phyloP scores from a whole-genome alignment of 2,888 invertebrate genomes.

The Camponotus fellah region DNA sequence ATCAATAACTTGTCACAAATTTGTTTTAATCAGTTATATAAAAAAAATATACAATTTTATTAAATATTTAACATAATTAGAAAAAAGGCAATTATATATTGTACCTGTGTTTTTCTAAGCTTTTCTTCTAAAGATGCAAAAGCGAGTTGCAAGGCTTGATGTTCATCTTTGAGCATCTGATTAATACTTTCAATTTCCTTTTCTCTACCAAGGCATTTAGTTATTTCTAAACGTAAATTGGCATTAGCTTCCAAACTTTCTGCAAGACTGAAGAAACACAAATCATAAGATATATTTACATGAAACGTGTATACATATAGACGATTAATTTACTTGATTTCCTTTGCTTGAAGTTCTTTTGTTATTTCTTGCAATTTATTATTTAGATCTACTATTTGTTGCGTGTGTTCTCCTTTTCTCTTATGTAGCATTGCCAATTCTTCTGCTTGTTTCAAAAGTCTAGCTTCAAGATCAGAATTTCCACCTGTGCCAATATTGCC shows the following conservation, averaged over 20 bases:
- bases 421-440: conserved; percentile 96
- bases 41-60: background rate
- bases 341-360: conserved; percentile 91
- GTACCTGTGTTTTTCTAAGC: conserved; percentile 92
- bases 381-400: conserved; percentile 96
- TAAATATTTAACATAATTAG: conserved; percentile 23
- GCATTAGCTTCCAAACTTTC: conserved; percentile 90
- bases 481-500: conserved; percentile 87
- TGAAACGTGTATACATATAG: background rate
- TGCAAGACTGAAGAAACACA: conserved; percentile 85
- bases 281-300: background rate
- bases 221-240: conserved; percentile 91
- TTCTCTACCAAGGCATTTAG: conserved; percentile 91
- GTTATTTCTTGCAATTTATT: conserved; percentile 94
- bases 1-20: background rate
- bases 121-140: conserved; percentile 96
- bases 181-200: conserved; percentile 93
- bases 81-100: conserved; percentile 11
- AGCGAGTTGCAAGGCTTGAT: conserved; percentile 97
- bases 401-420: conserved; percentile 96
- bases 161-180: conserved; percentile 96
- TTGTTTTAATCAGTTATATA: background rate
- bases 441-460: conserved; percentile 95
- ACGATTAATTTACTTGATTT: conserved; percentile 88
- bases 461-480: conserved; percentile 93